These are phyloP conservation scores for Cotesia chilonis DNA, from an alignment of 1,140 invertebrate genomes.

Conservation along the genomic window DNA sequence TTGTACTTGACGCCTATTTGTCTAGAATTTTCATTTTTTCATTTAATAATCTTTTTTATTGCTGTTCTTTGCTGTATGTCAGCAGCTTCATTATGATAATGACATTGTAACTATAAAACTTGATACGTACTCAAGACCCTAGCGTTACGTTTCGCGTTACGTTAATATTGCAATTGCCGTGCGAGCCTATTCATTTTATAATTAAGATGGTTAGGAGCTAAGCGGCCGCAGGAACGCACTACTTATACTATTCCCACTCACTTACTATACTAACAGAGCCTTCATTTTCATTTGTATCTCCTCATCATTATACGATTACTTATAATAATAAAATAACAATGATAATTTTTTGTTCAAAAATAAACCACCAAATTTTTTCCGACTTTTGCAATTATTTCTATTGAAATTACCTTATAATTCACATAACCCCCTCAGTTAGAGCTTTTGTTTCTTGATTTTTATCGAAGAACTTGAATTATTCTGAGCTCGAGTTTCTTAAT, in stretches of 20 bases:
- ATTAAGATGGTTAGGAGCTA: slow-evolving; percentile 30
- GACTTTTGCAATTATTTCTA: too few species aligned
- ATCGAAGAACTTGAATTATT: too few species aligned
- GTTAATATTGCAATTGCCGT: slow-evolving; percentile 47
- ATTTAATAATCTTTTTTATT: slow-evolving; percentile 5
- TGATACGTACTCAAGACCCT: slow-evolving; percentile 13
- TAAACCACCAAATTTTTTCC: too few species aligned
- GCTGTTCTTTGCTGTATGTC: background rate
- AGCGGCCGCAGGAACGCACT: slow-evolving; percentile 34
- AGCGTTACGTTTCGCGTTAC: slow-evolving; percentile 25
- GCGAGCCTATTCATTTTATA: slow-evolving; percentile 43
- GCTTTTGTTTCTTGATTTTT: too few species aligned
- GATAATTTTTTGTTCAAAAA: too few species aligned
- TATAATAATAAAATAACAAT: too few species aligned
- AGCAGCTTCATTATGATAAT: background rate
- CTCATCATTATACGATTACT: background rate
- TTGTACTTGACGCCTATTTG: slow-evolving; percentile 14
- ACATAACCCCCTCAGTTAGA: too few species aligned
- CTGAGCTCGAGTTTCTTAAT: too few species aligned
- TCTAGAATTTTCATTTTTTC: slow-evolving; percentile 2
- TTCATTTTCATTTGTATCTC: slow-evolving; percentile 12
- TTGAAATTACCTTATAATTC: too few species aligned
- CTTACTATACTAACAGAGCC: background rate
- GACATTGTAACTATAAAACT: background rate
- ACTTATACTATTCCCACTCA: slow-evolving; percentile 34